Evolutionary conservation across 2,113 vertebrate genomes (phyloP).

Genomic region (human): GRCh38 chr12:41926001-41926500

Average conservation of each 20-base stretch:
- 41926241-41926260: neutral
- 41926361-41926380: neutral
- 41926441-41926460: neutral
- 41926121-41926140: neutral
- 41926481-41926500: neutral
- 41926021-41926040: neutral
- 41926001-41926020: neutral
- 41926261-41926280: neutral
- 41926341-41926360: neutral
- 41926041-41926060: neutral
- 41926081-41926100: neutral
- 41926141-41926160: neutral
- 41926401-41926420: neutral
- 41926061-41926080: neutral
- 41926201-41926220: neutral
- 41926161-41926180: neutral
- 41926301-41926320: neutral
- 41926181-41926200: neutral
- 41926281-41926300: neutral
- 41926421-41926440: neutral
- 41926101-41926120: neutral
- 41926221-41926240: neutral
- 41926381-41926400: neutral
- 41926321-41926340: neutral
- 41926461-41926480: neutral